Base-by-base conservation (phyloP, 1,140 invertebrate species). In the Notospermus geniculatus region DNA sequence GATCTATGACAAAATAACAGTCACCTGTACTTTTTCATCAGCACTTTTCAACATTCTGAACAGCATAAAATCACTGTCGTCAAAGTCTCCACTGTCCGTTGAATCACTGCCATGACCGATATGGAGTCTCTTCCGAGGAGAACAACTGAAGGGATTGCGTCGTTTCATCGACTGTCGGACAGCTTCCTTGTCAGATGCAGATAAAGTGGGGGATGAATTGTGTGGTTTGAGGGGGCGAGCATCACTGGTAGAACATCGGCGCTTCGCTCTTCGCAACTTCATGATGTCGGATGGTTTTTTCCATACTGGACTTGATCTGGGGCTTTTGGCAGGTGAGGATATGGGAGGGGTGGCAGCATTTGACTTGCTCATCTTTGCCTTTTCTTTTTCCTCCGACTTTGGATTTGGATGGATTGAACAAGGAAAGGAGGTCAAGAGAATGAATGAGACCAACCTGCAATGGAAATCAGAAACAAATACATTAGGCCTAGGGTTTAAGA, bases 131-230 rank as follows among this genome's bases (percentile, higher is more conserved):
- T 50, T 50, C n/a, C 46, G n/a, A 5, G 46, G 46, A 5, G 46
- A 50, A 50, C 46, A 50, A n/a, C n/a, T 19, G 25, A 50, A 50
- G 4, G 46, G 46, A n/a, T 50, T 50, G n/a, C 25, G n/a, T 50
- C 46, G 46, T n/a, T 50, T 50, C 25, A 50, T 50, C 25, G 46
- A 23, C n/a, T 19, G 25, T 27, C 46, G 4, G n/a, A 19, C 19
- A n/a, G n/a, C 46, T 7, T 50, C 19, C n/a, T 50, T 50, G 46
- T 19, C 25, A 23, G 46, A 7, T n/a, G 5, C 19, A 50, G n/a
- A 4, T 9, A 23, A 23, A 19, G 46, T 23, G 5, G 32, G 32
- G 5, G 46, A 50, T n/a, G 4, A 9, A n/a, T 50, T 50, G 15
- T 36, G 32, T 36, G 32, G 32, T n/a, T 50, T 50, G 46, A 23